Conservation (phyloP, 2,888 invertebrate genomes). For the Drosophila helvetica region DNA sequence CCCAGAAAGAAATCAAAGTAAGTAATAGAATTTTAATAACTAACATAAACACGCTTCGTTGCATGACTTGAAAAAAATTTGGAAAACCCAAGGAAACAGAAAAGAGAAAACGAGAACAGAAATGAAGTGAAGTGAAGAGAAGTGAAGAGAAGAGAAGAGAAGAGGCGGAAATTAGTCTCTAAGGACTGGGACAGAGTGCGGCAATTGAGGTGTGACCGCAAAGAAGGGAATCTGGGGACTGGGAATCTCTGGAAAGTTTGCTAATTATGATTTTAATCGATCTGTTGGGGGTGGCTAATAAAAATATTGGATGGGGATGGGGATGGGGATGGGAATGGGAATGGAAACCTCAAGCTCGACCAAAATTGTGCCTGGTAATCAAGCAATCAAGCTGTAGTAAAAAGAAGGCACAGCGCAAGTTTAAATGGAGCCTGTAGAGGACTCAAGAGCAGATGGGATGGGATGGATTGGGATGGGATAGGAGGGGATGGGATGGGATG, state of each 20-base stretch:
- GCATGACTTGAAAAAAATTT: slow-evolving; percentile 47
- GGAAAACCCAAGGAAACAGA: too few species aligned
- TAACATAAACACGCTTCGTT: slow-evolving; percentile 52
- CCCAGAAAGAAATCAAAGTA: slow-evolving; percentile 36
- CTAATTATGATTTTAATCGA: slow-evolving; percentile 74
- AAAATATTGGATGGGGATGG: neutral
- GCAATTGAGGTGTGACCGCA: slow-evolving; percentile 41
- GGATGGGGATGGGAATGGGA: neutral
- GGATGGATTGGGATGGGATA: too few species aligned
- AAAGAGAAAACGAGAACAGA: neutral
- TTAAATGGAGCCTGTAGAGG: neutral
- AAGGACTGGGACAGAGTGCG: slow-evolving; percentile 14
- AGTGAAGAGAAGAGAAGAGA: neutral
- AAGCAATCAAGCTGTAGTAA: slow-evolving; percentile 50
- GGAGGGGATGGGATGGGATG: neutral
- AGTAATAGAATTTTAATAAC: slow-evolving; percentile 73
- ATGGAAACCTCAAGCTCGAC: slow-evolving; percentile 14
- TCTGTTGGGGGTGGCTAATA: slow-evolving; percentile 44
- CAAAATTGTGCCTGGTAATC: slow-evolving; percentile 51
- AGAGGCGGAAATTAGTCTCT: neutral
- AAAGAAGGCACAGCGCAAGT: slow-evolving; percentile 26
- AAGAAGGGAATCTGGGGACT: neutral
- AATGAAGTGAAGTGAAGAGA: too few species aligned
- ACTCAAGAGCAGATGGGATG: neutral
- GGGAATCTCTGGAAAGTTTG: slow-evolving; percentile 61